Percentiles rank a stretch among this genome's conserved stretches.
Conservation (phyloP, 2,888 invertebrate genomes). For the Antheraea assamensis region DNA sequence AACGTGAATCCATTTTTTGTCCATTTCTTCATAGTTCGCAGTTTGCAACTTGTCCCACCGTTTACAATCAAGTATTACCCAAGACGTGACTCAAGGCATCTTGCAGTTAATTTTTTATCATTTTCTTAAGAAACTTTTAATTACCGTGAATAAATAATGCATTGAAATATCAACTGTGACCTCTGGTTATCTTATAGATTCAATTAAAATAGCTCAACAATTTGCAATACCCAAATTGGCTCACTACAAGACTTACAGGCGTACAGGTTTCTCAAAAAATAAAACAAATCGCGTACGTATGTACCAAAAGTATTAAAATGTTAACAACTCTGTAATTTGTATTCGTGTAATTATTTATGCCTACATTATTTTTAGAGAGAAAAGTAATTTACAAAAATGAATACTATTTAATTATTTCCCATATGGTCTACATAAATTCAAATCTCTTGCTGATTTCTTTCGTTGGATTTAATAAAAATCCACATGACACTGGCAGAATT, state of each 20-base stretch:
- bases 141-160: constrained; percentile 8
- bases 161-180: not conserved
- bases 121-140: constrained; percentile 1
- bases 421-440: no score
- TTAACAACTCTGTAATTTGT: no score
- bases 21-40: constrained; percentile 40
- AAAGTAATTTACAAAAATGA: no score
- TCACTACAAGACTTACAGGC: not conserved
- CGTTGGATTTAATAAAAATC: no score
- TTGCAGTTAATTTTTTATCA: constrained; percentile 16
- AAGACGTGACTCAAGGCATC: constrained; percentile 37
- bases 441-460: no score
- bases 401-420: no score
- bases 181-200: not conserved
- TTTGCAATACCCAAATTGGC: not conserved
- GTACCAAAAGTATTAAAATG: no score
- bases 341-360: no score
- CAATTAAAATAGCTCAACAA: not conserved
- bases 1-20: constrained; percentile 16
- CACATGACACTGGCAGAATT: no score
- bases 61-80: constrained; percentile 47
- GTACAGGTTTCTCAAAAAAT: not conserved
- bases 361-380: no score
- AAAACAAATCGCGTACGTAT: not conserved
- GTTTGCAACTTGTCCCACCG: constrained; percentile 47